Evolutionary conservation across 2,797 vertebrate genomes (phyloP).

Genomic region (Bradypodion pumilum): DNA sequence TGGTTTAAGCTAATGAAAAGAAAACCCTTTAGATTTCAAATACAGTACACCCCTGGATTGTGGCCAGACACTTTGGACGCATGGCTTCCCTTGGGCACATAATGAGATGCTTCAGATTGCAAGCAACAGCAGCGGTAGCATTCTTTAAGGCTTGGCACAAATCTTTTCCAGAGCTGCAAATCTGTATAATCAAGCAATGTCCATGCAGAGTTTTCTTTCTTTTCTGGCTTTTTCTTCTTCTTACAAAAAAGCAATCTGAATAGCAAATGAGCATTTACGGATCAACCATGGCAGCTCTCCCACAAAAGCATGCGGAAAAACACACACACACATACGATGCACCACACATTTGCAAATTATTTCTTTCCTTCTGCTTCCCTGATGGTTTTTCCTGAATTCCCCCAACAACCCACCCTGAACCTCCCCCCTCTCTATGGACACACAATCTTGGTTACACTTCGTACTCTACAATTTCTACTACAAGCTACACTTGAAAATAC

Average conservation of each 20-base stretch:
- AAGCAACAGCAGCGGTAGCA: not conserved
- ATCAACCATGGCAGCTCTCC: slow-evolving; percentile 40
- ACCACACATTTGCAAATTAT: slow-evolving; percentile 51
- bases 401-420: slow-evolving; percentile 22
- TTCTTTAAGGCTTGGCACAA: not conserved
- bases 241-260: slow-evolving; percentile 44
- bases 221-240: not conserved
- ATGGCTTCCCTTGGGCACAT: slow-evolving; percentile 35
- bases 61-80: slow-evolving; percentile 16
- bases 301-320: slow-evolving; percentile 48
- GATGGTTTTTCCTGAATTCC: slow-evolving; percentile 60
- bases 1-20: not conserved
- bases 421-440: slow-evolving; percentile 55
- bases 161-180: slow-evolving; percentile 25
- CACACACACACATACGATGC: slow-evolving; percentile 27
- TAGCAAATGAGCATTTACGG: slow-evolving; percentile 36
- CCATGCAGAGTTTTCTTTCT: slow-evolving; percentile 9
- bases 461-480: slow-evolving; percentile 72
- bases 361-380: slow-evolving; percentile 69
- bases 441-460: slow-evolving; percentile 69
- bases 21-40: not conserved
- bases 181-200: not conserved
- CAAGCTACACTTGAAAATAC: slow-evolving; percentile 64
- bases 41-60: not conserved
- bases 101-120: not conserved